Percentiles rank a stretch among this genome's conserved stretches.
Evolutionary conservation across 2,113 vertebrate genomes (phyloP).

Genomic region (Todiramphus chloris): DNA sequence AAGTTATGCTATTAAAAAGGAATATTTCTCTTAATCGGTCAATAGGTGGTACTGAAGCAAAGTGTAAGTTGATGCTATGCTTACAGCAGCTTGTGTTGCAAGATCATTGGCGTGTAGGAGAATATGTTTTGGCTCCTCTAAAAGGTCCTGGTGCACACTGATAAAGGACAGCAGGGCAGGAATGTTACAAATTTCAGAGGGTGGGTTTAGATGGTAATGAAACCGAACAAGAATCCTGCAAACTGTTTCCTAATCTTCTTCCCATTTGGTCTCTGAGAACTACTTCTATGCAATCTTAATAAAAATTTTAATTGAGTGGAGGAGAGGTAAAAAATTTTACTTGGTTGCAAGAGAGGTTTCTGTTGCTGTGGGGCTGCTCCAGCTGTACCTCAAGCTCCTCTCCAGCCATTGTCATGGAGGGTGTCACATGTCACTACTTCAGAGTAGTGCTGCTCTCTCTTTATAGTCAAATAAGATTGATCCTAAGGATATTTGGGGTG

Average conservation of each 20-base stretch:
- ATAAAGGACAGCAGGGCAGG: neutral
- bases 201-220: neutral
- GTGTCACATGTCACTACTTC: accelerated
- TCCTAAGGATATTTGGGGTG: neutral
- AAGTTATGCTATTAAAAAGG: neutral
- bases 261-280: neutral
- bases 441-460: neutral
- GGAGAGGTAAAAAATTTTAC: neutral
- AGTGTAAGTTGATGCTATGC: neutral
- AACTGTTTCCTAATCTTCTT: neutral
- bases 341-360: neutral
- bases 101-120: neutral
- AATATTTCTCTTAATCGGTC: neutral
- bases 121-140: neutral
- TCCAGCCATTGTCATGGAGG: neutral
- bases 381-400: neutral
- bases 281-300: neutral
- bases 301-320: neutral
- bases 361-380: neutral
- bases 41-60: neutral
- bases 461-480: neutral
- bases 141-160: neutral
- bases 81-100: neutral
- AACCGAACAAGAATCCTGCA: neutral
- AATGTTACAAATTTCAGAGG: neutral